These are phyloP conservation scores for Escarpia spicata DNA, from an alignment of 2,888 invertebrate genomes.

Conservation along the genomic window DNA sequence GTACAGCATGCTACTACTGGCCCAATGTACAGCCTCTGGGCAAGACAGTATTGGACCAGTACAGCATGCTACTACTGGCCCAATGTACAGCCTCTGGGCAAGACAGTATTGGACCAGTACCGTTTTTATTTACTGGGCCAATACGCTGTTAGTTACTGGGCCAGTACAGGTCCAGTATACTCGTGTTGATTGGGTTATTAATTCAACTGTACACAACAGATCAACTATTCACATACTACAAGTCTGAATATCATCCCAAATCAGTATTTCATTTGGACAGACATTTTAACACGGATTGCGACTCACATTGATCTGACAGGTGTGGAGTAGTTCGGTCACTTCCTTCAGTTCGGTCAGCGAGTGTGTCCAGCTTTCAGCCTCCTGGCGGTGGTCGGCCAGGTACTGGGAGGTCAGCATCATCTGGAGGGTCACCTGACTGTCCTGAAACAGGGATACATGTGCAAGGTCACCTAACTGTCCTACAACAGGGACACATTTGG, in stretches of 20 bases:
- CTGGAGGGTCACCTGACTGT: slow-evolving; percentile 49
- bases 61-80: no score
- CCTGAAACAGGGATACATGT: neutral
- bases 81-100: no score
- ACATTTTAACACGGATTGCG: neutral
- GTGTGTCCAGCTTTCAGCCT: slow-evolving; percentile 54
- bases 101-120: no score
- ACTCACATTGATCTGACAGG: slow-evolving; percentile 60
- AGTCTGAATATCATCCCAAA: neutral
- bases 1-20: no score
- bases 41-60: no score
- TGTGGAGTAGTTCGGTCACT: slow-evolving; percentile 59
- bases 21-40: no score
- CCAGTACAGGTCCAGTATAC: no score
- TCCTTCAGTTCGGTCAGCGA: slow-evolving; percentile 60
- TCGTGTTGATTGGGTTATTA: neutral
- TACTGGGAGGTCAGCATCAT: slow-evolving; percentile 57
- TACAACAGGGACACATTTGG: neutral
- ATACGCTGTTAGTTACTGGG: no score
- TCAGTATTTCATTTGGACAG: neutral
- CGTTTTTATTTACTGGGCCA: no score
- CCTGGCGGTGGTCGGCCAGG: slow-evolving; percentile 55
- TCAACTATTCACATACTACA: neutral
- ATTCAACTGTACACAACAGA: neutral
- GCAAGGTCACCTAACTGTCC: neutral